Conservation (phyloP, 1,140 invertebrate species). For the Trinorchestia longiramus region DNA sequence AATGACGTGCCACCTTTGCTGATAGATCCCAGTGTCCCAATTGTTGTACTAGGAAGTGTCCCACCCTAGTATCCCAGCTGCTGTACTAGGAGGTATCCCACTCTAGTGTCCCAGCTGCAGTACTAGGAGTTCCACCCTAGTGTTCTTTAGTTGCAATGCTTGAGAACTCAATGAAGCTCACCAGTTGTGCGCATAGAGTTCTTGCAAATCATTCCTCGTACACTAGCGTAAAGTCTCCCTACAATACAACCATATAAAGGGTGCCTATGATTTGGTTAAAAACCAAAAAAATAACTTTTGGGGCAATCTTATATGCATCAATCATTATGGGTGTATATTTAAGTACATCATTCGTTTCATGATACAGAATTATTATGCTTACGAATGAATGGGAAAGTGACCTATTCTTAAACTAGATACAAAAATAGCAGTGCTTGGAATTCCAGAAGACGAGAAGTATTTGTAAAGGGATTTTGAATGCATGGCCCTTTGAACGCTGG, state of each 20-base stretch:
- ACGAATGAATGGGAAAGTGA: not conserved
- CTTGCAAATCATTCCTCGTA: not conserved
- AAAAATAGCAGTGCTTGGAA: not conserved
- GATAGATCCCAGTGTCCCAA: no score
- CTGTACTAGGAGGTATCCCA: no score
- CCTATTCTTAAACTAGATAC: not conserved
- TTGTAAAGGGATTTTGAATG: not conserved
- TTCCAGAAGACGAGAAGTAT: not conserved
- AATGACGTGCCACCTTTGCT: not conserved
- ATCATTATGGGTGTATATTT: not conserved
- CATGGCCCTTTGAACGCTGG: not conserved
- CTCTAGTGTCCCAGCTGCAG: no score
- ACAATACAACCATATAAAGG: no score
- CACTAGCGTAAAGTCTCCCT: not conserved
- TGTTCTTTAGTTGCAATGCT: no score
- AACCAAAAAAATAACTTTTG: not conserved
- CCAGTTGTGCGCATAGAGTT: not conserved
- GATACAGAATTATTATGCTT: not conserved
- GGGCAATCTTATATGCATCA: not conserved
- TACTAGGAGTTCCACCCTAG: no score
- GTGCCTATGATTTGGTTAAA: not conserved
- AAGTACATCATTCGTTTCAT: not conserved
- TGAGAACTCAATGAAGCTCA: not conserved
- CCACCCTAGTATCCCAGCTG: no score
- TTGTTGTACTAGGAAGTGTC: no score